phyloP scores from a whole-genome alignment of 2,888 invertebrate species.

The Leucophora obtusa region DNA sequence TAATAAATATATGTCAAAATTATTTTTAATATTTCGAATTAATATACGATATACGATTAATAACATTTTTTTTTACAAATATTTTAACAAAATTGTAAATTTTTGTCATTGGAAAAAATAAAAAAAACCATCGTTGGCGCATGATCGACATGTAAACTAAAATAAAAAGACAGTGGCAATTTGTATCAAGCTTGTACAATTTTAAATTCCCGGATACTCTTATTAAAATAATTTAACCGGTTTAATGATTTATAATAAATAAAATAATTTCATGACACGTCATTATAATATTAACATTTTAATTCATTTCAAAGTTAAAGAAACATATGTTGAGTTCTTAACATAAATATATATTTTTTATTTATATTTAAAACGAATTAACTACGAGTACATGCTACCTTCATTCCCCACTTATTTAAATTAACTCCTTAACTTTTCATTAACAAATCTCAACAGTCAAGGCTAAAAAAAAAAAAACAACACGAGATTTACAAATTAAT shows the following conservation, averaged over 20 bases:
- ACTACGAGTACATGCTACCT: not conserved
- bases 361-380: not conserved
- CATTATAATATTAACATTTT: not conserved
- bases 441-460: conserved; percentile 32
- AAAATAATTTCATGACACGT: not conserved
- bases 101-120: too few relatives aligned
- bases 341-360: not conserved
- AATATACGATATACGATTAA: too few relatives aligned
- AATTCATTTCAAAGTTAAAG: not conserved
- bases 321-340: not conserved
- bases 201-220: conserved; percentile 16
- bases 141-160: too few relatives aligned
- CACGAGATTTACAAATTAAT: conserved; percentile 18
- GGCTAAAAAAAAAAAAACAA: not conserved
- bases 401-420: conserved; percentile 4
- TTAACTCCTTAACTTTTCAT: conserved; percentile 18
- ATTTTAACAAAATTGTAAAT: too few relatives aligned
- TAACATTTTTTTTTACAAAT: too few relatives aligned
- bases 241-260: not conserved
- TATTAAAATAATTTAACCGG: conserved; percentile 3
- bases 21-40: too few relatives aligned
- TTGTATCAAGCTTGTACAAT: not conserved
- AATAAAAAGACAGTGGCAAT: too few relatives aligned
- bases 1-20: too few relatives aligned
- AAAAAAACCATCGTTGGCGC: too few relatives aligned